phyloP scores from a whole-genome alignment of 1,140 invertebrate genomes.

The Lasaia peninsularis region DNA sequence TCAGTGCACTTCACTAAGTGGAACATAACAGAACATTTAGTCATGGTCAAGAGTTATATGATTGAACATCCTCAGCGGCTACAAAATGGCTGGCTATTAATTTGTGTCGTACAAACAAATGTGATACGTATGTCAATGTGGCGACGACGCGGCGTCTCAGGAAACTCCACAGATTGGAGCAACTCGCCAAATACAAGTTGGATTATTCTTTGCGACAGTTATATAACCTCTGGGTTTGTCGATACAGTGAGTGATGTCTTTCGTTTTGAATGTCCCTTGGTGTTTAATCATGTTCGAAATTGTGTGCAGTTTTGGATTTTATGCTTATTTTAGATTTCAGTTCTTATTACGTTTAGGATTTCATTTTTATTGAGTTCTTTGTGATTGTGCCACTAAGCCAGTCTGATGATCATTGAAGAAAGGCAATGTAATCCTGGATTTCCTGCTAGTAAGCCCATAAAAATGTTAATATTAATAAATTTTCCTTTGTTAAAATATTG shows the following conservation, averaged over 20 bases:
- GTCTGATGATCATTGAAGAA: no score
- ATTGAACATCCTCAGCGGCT: conserved; percentile 41
- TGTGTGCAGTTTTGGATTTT: no score
- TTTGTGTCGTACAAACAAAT: conserved; percentile 62
- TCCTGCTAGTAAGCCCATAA: no score
- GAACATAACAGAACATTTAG: background rate
- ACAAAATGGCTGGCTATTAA: conserved; percentile 57
- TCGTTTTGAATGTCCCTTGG: conserved; percentile 18
- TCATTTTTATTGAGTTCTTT: no score
- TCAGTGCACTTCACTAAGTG: background rate
- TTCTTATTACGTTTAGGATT: no score
- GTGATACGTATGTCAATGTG: conserved; percentile 45
- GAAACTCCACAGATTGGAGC: conserved; percentile 46
- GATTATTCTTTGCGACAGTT: conserved; percentile 15
- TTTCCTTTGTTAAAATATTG: no score
- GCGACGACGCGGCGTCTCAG: conserved; percentile 39
- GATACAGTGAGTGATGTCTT: conserved; percentile 14
- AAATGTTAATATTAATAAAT: no score
- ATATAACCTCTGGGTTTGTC: conserved; percentile 10
- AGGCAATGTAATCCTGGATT: no score
- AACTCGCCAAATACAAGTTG: conserved; percentile 31
- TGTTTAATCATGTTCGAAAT: conserved; percentile 9
- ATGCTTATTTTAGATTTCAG: no score
- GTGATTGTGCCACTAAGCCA: no score
- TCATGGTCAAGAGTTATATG: conserved; percentile 26